phyloP scores from a whole-genome alignment of 2,113 vertebrate genomes.

The Protobothrops flavoviridis region DNA sequence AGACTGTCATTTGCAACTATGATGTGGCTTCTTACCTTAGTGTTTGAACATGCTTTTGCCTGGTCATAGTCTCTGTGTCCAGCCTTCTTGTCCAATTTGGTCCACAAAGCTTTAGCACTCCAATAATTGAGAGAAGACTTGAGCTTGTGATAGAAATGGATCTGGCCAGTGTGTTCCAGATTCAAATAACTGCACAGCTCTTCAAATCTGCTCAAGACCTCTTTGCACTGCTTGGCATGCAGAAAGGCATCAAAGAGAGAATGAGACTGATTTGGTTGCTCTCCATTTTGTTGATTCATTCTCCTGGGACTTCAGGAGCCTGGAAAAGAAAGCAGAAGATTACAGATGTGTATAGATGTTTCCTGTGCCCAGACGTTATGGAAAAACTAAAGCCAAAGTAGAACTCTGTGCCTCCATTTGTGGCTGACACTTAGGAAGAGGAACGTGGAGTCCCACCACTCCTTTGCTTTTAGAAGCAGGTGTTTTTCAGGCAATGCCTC shows the following conservation, averaged over 20 bases:
- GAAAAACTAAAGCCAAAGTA: neutral
- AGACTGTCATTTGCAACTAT: neutral
- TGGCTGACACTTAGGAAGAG: neutral
- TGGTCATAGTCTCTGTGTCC: conserved; percentile 82
- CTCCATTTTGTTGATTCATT: conserved; percentile 40
- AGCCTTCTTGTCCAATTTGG: conserved; percentile 88
- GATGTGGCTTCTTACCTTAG: conserved; percentile 75
- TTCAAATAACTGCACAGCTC: conserved; percentile 77
- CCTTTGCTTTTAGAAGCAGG: neutral
- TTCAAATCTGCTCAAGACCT: conserved; percentile 77
- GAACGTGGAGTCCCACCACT: too few relatives aligned
- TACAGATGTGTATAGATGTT: neutral
- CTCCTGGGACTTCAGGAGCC: conserved; percentile 24
- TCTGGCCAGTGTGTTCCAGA: conserved; percentile 72
- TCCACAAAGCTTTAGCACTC: conserved; percentile 92
- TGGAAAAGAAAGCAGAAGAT: neutral
- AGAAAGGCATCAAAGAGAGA: conserved; percentile 81
- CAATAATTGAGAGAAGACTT: conserved; percentile 90
- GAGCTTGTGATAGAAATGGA: conserved; percentile 78
- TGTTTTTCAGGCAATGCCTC: neutral
- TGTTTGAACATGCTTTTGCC: conserved; percentile 77
- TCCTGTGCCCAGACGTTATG: neutral
- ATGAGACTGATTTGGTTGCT: conserved; percentile 73
- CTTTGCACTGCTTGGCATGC: conserved; percentile 77
- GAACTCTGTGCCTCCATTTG: neutral